Conservation (phyloP, 2,888 invertebrate species). For the Chorisops tibialis region DNA sequence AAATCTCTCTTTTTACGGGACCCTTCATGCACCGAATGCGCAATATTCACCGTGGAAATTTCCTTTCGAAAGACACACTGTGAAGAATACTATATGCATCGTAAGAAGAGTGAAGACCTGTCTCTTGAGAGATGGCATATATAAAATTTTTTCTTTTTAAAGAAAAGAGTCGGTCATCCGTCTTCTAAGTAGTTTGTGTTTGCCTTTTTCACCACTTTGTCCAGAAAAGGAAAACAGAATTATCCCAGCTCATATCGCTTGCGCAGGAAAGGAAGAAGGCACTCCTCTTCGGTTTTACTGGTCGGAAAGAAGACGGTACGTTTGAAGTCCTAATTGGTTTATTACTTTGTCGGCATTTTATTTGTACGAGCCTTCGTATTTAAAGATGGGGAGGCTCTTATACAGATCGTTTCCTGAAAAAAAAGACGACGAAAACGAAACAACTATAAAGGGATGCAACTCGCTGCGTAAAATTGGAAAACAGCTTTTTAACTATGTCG, state of each 20-base stretch:
- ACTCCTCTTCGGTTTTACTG: neutral
- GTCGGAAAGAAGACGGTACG: slow-evolving; percentile 17
- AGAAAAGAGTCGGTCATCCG: neutral
- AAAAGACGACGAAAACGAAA: too few species aligned
- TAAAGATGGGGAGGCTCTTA: neutral
- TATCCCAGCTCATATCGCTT: neutral
- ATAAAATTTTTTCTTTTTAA: too few species aligned
- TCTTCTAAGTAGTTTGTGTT: slow-evolving; percentile 3
- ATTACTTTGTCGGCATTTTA: slow-evolving; percentile 27
- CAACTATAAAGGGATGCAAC: too few species aligned
- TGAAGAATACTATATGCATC: too few species aligned
- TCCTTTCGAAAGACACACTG: too few species aligned
- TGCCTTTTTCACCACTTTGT: slow-evolving; percentile 22
- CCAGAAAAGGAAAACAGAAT: slow-evolving; percentile 15
- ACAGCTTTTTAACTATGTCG: too few species aligned
- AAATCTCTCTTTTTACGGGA: neutral
- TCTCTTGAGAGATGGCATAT: too few species aligned
- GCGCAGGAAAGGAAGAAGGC: neutral
- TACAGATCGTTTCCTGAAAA: too few species aligned
- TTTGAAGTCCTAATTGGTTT: slow-evolving; percentile 29
- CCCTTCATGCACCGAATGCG: neutral
- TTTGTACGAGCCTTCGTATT: neutral
- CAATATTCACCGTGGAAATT: neutral
- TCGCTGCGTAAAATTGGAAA: too few species aligned
- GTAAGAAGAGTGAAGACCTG: too few species aligned